Evolutionary conservation across 2,797 vertebrate genomes (phyloP).

Genomic region (Parotocinclus haroldoi): DNA sequence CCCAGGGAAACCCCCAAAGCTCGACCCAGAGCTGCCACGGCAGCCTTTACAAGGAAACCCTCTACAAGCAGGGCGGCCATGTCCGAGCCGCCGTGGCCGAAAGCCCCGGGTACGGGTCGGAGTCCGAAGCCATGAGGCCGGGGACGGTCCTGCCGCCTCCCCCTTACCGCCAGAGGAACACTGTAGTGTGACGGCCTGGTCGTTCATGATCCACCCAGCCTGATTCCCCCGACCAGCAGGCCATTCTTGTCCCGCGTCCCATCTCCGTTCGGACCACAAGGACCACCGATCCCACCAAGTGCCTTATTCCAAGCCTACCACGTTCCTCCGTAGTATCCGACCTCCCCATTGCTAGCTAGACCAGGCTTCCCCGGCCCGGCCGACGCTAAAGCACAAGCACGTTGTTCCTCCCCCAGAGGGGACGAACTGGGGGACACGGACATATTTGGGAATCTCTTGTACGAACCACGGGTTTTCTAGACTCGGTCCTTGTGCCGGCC

Average conservation of each 20-base stretch:
- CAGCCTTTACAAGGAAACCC: constrained; percentile 73
- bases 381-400: too few relatives aligned
- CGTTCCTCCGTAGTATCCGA: too few relatives aligned
- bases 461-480: too few relatives aligned
- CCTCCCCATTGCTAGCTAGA: too few relatives aligned
- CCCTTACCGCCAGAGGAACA: constrained; percentile 96
- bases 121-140: constrained; percentile 85
- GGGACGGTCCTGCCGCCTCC: constrained; percentile 90
- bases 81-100: constrained; percentile 87
- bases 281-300: neutral
- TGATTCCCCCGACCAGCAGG: constrained; percentile 43
- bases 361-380: too few relatives aligned
- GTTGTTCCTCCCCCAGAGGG: too few relatives aligned
- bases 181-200: constrained; percentile 83
- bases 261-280: neutral
- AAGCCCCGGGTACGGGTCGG: constrained; percentile 92
- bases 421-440: too few relatives aligned
- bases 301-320: neutral
- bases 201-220: constrained; percentile 27
- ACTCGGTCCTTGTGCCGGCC: too few relatives aligned
- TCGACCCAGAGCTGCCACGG: constrained; percentile 86
- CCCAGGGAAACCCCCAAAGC: constrained; percentile 58
- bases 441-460: too few relatives aligned
- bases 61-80: constrained; percentile 95
- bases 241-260: neutral